These are phyloP conservation scores for Dasypus novemcinctus DNA, from an alignment of 2,113 vertebrate species.

Conservation along the genomic window DNA sequence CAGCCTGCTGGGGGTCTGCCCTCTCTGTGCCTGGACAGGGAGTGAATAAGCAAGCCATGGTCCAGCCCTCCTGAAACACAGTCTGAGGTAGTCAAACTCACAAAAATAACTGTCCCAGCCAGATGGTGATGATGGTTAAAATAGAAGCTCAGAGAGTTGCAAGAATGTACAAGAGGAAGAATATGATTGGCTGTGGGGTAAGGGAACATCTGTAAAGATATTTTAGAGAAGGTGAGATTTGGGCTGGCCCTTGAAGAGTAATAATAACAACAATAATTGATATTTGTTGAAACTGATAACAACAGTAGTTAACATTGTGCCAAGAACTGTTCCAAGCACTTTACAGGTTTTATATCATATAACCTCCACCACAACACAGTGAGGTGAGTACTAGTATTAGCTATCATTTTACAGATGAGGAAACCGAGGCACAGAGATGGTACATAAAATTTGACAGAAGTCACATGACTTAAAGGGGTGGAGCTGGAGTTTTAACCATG, in stretches of 20 bases:
- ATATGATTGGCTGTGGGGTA: accelerated
- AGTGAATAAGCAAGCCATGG: background rate
- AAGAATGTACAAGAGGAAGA: background rate
- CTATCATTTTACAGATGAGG: background rate
- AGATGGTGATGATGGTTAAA: background rate
- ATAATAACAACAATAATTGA: background rate
- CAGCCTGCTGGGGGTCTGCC: background rate
- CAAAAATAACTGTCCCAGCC: background rate
- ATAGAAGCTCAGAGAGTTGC: background rate
- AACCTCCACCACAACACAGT: too few species aligned
- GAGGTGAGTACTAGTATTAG: accelerated
- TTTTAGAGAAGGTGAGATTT: background rate
- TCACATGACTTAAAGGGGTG: background rate
- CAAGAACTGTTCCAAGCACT: background rate
- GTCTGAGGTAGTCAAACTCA: background rate
- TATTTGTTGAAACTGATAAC: too few species aligned
- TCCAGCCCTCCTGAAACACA: background rate
- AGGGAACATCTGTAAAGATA: background rate
- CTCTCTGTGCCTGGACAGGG: background rate
- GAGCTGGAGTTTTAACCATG: background rate
- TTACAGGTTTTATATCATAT: background rate
- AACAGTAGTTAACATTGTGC: too few species aligned
- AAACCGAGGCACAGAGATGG: too few species aligned
- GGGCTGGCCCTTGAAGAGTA: background rate
- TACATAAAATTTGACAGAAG: background rate